phyloP scores from a whole-genome alignment of 2,113 vertebrate genomes.

The Cyanoramphus novaezelandiae region DNA sequence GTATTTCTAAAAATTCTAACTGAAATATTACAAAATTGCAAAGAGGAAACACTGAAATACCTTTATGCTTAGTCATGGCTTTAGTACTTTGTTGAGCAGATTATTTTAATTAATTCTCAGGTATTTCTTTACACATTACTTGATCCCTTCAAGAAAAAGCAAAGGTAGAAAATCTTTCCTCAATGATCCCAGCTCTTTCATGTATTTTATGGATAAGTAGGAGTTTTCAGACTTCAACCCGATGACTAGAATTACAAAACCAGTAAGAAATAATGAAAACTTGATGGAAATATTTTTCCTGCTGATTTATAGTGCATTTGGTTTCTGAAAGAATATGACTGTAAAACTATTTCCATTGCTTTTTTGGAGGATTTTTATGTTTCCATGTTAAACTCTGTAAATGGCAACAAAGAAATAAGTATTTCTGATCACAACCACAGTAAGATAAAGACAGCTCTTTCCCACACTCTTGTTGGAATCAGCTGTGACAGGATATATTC shows the following conservation, averaged over 20 bases:
- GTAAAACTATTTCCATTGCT: not conserved
- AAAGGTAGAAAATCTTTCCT: not conserved
- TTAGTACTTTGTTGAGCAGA: not conserved
- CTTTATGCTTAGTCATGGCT: not conserved
- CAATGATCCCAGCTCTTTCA: not conserved
- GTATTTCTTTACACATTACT: not conserved
- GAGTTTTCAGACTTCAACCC: not conserved
- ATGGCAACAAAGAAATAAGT: not conserved
- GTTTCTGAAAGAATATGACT: not conserved
- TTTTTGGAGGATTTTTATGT: constrained; percentile 20
- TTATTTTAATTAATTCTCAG: not conserved
- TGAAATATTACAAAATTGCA: not conserved
- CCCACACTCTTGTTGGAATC: not conserved
- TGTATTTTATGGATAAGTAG: not conserved
- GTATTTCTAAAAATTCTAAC: not conserved
- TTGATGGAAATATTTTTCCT: not conserved
- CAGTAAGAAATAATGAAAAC: not conserved
- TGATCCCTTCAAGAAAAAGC: not conserved
- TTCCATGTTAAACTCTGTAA: constrained; percentile 11
- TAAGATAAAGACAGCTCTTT: not conserved
- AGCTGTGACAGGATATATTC: not conserved
- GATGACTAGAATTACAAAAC: not conserved
- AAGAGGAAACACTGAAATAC: not conserved
- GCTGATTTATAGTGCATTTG: not conserved
- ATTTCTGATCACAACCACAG: not conserved